Evolutionary conservation across 2,888 invertebrate species (phyloP).

Genomic region (Onthophagus sagittarius): DNA sequence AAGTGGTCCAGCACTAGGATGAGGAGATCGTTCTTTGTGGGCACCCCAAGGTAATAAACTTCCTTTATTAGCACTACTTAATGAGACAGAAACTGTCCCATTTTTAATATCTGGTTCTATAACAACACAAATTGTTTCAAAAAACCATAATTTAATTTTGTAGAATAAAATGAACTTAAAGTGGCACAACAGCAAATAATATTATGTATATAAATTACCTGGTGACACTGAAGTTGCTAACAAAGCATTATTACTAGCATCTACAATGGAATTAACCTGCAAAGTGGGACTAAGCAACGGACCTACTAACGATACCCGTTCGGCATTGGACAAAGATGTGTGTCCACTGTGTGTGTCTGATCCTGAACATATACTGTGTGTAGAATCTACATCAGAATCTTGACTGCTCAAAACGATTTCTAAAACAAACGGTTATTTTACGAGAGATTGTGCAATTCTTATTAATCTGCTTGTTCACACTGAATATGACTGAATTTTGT

Average conservation of each 20-base stretch:
- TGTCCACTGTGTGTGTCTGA: constrained; percentile 47
- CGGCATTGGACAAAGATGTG: constrained; percentile 45
- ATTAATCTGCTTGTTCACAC: not conserved
- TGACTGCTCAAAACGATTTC: constrained; percentile 26
- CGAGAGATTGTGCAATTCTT: not conserved
- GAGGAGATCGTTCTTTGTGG: constrained; percentile 60
- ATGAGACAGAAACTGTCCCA: constrained; percentile 23
- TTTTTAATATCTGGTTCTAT: constrained; percentile 32
- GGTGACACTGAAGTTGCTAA: constrained; percentile 25
- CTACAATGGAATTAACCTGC: constrained; percentile 35
- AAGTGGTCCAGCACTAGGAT: constrained; percentile 32
- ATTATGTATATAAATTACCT: constrained; percentile 27
- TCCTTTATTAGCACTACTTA: constrained; percentile 43
- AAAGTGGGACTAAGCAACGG: constrained; percentile 41
- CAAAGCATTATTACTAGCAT: constrained; percentile 26
- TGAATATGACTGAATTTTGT: not conserved
- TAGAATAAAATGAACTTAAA: not conserved
- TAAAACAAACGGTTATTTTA: constrained; percentile 8
- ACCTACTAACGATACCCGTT: constrained; percentile 36
- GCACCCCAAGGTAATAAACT: constrained; percentile 81
- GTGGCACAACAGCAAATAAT: not conserved
- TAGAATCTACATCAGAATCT: constrained; percentile 47
- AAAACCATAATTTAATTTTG: not conserved
- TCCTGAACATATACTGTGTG: constrained; percentile 45
- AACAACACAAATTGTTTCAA: constrained; percentile 5